phyloP scores from a whole-genome alignment of 2,797 vertebrate species.

The Lithobates sylvaticus region DNA sequence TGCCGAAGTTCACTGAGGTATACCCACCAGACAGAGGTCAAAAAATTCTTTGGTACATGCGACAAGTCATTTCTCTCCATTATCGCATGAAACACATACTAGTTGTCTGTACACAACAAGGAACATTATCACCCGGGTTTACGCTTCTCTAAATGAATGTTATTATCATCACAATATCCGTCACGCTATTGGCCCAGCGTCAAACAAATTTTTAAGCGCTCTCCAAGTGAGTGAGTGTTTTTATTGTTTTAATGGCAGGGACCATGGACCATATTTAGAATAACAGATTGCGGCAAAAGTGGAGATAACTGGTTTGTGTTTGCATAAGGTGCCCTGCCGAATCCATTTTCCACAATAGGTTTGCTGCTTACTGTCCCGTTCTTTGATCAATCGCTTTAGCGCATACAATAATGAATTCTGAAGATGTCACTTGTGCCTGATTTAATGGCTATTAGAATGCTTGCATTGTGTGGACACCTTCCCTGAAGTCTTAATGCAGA shows the following conservation, averaged over 20 bases:
- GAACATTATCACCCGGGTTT: conserved; percentile 47
- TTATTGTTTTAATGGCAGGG: conserved; percentile 56
- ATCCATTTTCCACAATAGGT: conserved; percentile 32
- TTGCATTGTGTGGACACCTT: background rate
- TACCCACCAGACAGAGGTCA: conserved; percentile 79
- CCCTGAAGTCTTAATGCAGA: background rate
- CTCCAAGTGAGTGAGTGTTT: conserved; percentile 40
- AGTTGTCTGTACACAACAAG: conserved; percentile 50
- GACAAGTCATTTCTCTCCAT: conserved; percentile 54
- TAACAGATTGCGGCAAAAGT: conserved; percentile 42
- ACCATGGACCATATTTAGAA: conserved; percentile 30
- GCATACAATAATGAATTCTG: conserved; percentile 14
- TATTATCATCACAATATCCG: conserved; percentile 49
- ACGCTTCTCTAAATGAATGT: conserved; percentile 43
- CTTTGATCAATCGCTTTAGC: conserved; percentile 1
- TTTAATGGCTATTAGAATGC: background rate
- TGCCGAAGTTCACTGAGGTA: conserved; percentile 79
- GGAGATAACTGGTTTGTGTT: conserved; percentile 35
- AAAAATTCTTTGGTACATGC: conserved; percentile 70
- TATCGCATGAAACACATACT: conserved; percentile 53
- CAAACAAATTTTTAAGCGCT: conserved; percentile 52
- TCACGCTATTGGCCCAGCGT: conserved; percentile 34
- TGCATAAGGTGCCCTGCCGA: conserved; percentile 21
- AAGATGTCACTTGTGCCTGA: background rate
- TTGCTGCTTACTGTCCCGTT: conserved; percentile 4